Base-by-base conservation (phyloP, 2,113 vertebrate genomes). In the Natator depressus region DNA sequence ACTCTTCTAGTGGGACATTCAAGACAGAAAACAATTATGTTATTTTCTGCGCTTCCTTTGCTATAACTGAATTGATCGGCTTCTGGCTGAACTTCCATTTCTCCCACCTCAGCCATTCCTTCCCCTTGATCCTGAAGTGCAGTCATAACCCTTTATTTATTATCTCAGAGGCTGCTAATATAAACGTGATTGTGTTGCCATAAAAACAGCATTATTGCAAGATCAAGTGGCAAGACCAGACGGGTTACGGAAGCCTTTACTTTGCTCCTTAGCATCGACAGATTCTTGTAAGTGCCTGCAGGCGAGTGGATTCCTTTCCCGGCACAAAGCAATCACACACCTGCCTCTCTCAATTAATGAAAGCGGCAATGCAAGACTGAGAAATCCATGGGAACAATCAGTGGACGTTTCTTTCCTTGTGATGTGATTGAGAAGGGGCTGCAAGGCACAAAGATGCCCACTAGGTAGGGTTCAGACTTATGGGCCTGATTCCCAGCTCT, bases 131-230 rank as follows among this genome's bases (percentile, higher is more conserved):
- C 8, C 13, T 46, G 3, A 2, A 75, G 24, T 47, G 49, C 83
- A 85, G 54, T 81, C 91, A 84, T 69, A 55, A 80, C 9, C 12
- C 31, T 94, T 90, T 9, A 46, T 42, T 91, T 94, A 69, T 95
- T 85, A 75, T 35, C 53, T 50, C 10, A 86, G 27, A 50, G 11
- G 65, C 6, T 19, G 20, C 46, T n/a, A 20, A 80, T 53, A 35
- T 22, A 50, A 53, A n/a, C 53, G 49, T 1, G 16, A 80, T 22
- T 35, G 79, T 35, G 49, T 22, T 53, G 31, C 50, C 49, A 20
- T 35, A 80, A 20, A 50, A 95, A 50, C 76, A 85, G 65, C 3
- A 42, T 62, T 59, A 83, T 14, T 82, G 12, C 13, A 79, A 82
- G 62, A 80, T 6, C 19, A 93, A 86, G 72, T 0, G 51, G 5